Evolutionary conservation across 2,888 invertebrate genomes (phyloP), one percentile per base, ranked within the genome.

Genomic region (Epirrita christyi): DNA sequence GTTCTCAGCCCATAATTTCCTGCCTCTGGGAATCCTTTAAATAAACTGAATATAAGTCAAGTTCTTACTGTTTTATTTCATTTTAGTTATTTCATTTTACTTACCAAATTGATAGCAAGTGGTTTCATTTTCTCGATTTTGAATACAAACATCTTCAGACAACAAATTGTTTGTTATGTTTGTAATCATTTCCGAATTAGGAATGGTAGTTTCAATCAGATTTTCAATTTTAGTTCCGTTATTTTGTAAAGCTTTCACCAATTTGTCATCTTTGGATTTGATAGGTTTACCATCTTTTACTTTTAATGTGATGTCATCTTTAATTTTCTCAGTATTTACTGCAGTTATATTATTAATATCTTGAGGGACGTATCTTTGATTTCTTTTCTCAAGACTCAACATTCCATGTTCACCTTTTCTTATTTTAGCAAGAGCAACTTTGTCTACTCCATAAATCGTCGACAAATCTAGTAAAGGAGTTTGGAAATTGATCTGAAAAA

Each of bases 381-480:
- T 66, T 55, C 82, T 75, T 13, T 67, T 73, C 55, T 84, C 80
- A 44, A 82, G 75, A 55, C 75, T 78, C n/a, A 88, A 59, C 11
- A 83, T 70, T 2, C 87, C 88, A 15, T 77, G 51, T 63, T 82
- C 71, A 50, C 71, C 76, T 59, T 72, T 72, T 60, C 86, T 76
- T 1, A 86, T 73, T 34, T 61, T 63, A 5, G 73, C 64, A 27
- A 80, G 71, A 15, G 78, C 71, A 36, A 69, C 63, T 29, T 87
- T 77, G 55, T 85, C 75, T 5, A 81, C 77, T 50, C 88, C 87
- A 40, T 88, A 88, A 55, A 88, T 73, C 11, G 81, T 82, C 14
- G 88, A 88, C 8, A 88, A 71, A 66, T 88, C 88, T 40, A 87
- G 56, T 9, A 81, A 46, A 2, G 87, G 88, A 2, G 88, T 87